These are phyloP conservation scores for Hirundichthys speculiger DNA, from an alignment of 2,113 vertebrate species.

Conservation along the genomic window DNA sequence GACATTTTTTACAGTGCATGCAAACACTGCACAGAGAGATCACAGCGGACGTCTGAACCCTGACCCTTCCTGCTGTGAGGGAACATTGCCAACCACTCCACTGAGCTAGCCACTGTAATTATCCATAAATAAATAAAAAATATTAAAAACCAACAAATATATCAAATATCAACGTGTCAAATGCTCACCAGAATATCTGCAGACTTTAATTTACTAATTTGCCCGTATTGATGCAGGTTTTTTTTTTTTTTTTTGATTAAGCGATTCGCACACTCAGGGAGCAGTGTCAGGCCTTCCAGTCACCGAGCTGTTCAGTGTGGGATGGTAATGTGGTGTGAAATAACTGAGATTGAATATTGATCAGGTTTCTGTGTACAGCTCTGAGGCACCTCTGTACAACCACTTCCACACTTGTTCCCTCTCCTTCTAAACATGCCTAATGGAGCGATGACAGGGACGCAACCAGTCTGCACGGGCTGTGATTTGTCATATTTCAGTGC, in stretches of 20 bases:
- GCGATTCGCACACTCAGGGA: conserved; percentile 25
- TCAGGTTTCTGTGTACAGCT: conserved; percentile 58
- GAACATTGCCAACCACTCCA: no score
- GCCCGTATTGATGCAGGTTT: conserved; percentile 33
- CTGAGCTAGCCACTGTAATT: no score
- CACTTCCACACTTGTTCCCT: conserved; percentile 55
- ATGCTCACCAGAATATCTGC: no score
- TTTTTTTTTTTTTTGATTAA: conserved; percentile 58
- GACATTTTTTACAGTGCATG: no score
- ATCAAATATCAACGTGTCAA: no score
- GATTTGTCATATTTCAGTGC: conserved; percentile 43
- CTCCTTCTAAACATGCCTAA: conserved; percentile 40
- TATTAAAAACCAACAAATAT: no score
- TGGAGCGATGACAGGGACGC: conserved; percentile 56
- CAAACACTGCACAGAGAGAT: no score
- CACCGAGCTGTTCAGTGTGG: conserved; percentile 34
- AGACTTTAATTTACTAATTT: no score
- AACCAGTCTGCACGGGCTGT: not conserved
- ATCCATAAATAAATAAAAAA: no score
- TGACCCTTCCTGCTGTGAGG: no score
- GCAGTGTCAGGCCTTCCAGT: conserved; percentile 33
- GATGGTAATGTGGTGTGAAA: conserved; percentile 63
- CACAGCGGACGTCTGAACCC: no score
- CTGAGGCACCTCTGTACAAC: conserved; percentile 52
- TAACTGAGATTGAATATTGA: conserved; percentile 73